Conservation (phyloP, 2,797 vertebrate genomes). For the Chrysocyon brachyurus region DNA sequence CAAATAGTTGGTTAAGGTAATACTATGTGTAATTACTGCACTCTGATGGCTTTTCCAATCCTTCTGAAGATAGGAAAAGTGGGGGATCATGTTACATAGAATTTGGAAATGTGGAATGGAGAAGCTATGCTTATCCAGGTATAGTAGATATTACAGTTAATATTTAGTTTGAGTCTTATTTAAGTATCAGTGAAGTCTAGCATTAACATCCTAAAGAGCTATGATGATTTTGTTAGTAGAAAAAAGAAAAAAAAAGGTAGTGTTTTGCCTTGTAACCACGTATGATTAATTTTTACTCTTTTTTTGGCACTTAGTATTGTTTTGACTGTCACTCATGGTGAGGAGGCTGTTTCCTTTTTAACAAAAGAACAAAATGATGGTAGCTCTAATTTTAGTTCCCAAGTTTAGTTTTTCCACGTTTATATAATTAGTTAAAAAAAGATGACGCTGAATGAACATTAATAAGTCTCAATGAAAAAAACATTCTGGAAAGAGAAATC, state of each 20-base stretch:
- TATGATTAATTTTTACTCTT: conserved; percentile 80
- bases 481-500: conserved; percentile 65
- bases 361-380: conserved; percentile 84
- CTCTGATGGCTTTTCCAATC: not conserved
- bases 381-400: conserved; percentile 87
- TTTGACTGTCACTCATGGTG: conserved; percentile 85
- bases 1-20: not conserved
- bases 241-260: conserved; percentile 65
- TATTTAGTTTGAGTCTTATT: not conserved
- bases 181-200: conserved; percentile 37
- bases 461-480: conserved; percentile 36
- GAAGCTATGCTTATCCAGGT: not conserved
- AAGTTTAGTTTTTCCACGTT: conserved; percentile 84
- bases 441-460: conserved; percentile 66
- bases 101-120: conserved; percentile 1
- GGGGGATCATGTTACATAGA: not conserved
- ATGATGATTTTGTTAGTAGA: conserved; percentile 77
- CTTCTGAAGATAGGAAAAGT: not conserved
- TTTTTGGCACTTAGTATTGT: conserved; percentile 87
- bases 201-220: conserved; percentile 63
- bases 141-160: not conserved
- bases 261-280: conserved; percentile 85
- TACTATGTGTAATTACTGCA: not conserved
- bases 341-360: conserved; percentile 84
- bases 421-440: conserved; percentile 80